phyloP scores from a whole-genome alignment of 53 echinoderm and acorn worm species.

The Pentamera pediparva region DNA sequence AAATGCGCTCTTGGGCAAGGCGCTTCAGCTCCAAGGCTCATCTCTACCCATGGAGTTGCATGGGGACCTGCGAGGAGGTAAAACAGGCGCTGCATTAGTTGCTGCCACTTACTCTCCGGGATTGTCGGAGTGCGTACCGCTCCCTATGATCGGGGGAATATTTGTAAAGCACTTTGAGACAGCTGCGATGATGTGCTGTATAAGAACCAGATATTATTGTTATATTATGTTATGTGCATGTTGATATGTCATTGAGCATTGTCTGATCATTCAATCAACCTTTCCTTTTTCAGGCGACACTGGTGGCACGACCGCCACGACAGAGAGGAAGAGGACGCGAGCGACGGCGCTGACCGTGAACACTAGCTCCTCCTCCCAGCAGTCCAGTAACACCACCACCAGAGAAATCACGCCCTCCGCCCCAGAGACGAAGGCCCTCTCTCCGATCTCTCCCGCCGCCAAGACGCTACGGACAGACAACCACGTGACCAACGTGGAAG shows the following conservation, averaged over 20 bases:
- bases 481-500: slow-evolving; percentile 34
- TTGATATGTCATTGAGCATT: not conserved
- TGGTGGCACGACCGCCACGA: not conserved
- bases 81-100: no score
- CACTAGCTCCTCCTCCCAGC: not conserved
- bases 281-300: not conserved
- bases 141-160: no score
- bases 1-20: no score
- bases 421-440: not conserved
- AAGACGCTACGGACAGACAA: slow-evolving; percentile 9
- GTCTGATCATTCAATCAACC: not conserved
- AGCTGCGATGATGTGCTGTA: no score
- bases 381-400: not conserved
- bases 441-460: slow-evolving; percentile 13
- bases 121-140: no score
- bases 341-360: slow-evolving; percentile 19
- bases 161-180: no score
- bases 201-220: no score
- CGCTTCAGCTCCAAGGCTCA: no score
- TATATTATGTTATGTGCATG: no score
- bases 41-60: no score
- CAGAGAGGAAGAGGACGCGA: slow-evolving; percentile 24
- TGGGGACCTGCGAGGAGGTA: no score
- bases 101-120: no score
- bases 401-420: not conserved